Evolutionary conservation across 2,113 vertebrate species (phyloP).

Genomic region (Oostethus manadensis): DNA sequence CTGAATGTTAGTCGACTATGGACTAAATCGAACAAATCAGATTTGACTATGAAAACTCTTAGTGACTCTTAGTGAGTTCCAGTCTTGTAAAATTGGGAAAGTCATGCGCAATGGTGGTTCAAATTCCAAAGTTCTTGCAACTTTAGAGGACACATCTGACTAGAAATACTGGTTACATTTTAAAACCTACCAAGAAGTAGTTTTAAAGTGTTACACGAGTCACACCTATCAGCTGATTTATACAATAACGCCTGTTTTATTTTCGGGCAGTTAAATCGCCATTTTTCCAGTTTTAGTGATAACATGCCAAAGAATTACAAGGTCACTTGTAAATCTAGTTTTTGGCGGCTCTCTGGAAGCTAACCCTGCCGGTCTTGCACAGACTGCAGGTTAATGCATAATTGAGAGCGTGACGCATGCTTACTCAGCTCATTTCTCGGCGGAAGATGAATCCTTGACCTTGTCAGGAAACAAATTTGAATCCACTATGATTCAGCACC

Average conservation of each 20-base stretch:
- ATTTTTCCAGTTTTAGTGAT: conserved; percentile 8
- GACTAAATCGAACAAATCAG: too few species aligned
- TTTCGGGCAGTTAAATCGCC: background rate
- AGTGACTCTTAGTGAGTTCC: too few species aligned
- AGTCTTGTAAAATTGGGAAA: too few species aligned
- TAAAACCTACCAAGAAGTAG: too few species aligned
- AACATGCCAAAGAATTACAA: conserved; percentile 4
- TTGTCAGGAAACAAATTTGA: conserved; percentile 26
- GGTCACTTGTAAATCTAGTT: conserved; percentile 24
- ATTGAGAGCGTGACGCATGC: conserved; percentile 55
- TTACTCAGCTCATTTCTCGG: conserved; percentile 51
- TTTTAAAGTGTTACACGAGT: too few species aligned
- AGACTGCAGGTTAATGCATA: conserved; percentile 38
- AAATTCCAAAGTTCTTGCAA: too few species aligned
- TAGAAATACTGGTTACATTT: too few species aligned
- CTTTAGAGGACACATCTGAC: too few species aligned
- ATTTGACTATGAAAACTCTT: too few species aligned
- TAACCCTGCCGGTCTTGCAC: conserved; percentile 28
- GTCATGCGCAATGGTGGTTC: too few species aligned
- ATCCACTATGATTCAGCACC: conserved; percentile 29
- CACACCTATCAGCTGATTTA: background rate
- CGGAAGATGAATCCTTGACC: conserved; percentile 35
- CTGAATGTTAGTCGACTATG: too few species aligned
- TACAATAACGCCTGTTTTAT: background rate
- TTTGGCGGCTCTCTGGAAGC: conserved; percentile 34